Evolutionary conservation across 2,797 vertebrate genomes (phyloP).

Genomic region (Amphiprion clarkii): DNA sequence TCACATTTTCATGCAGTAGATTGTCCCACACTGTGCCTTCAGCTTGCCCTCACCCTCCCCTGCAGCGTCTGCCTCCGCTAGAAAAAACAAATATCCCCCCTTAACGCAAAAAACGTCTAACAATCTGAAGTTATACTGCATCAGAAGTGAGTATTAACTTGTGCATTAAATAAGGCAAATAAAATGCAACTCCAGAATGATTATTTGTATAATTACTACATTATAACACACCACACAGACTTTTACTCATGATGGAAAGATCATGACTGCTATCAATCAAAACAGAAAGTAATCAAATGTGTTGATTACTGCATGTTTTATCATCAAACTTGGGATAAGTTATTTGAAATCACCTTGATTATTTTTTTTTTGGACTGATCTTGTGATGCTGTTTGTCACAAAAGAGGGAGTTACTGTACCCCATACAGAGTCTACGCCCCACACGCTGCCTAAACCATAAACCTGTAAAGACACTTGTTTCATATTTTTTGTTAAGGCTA

Average conservation of each 20-base stretch:
- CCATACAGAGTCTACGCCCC: conserved; percentile 9
- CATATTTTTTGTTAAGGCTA: not conserved
- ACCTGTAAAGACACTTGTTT: conserved; percentile 19
- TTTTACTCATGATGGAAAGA: conserved; percentile 36
- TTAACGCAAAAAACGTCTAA: conserved; percentile 69
- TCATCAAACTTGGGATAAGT: conserved; percentile 38
- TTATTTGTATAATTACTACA: conserved; percentile 51
- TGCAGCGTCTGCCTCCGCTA: conserved; percentile 20
- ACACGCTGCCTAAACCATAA: not conserved
- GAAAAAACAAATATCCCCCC: conserved; percentile 45
- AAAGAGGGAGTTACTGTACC: conserved; percentile 26
- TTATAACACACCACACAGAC: conserved; percentile 57
- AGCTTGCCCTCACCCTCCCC: conserved; percentile 35
- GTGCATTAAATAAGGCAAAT: conserved; percentile 39
- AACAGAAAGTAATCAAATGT: conserved; percentile 59
- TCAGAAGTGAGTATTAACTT: conserved; percentile 52
- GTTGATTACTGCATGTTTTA: conserved; percentile 61
- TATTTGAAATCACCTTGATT: conserved; percentile 68
- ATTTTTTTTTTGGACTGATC: conserved; percentile 71
- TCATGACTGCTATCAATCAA: conserved; percentile 56
- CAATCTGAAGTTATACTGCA: conserved; percentile 56
- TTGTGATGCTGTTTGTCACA: conserved; percentile 22
- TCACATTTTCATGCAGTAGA: conserved; percentile 57
- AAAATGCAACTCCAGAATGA: conserved; percentile 39
- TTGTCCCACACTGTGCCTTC: conserved; percentile 10